phyloP scores from a whole-genome alignment of 2,113 vertebrate genomes.

The Dromaius novaehollandiae region DNA sequence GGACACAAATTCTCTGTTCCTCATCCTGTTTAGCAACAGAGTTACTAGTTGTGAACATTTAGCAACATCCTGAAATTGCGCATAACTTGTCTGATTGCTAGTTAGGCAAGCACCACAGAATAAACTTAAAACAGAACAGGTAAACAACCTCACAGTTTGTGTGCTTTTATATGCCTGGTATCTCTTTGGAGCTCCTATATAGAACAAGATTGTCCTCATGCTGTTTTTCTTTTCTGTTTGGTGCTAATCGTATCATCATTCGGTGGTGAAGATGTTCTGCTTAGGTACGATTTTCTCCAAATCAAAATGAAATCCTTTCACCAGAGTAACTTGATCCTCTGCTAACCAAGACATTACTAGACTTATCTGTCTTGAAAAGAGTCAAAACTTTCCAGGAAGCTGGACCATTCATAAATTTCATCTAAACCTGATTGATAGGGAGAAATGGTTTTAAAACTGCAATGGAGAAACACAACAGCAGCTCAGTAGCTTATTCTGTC shows the following conservation, averaged over 20 bases:
- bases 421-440: neutral
- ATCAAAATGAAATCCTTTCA: neutral
- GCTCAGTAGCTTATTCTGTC: neutral
- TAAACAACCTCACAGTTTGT: neutral
- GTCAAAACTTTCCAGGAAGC: neutral
- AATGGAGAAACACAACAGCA: neutral
- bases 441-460: neutral
- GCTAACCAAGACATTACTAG: neutral
- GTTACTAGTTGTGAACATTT: neutral
- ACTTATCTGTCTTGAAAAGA: neutral
- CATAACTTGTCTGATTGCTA: constrained; percentile 48
- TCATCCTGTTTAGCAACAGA: neutral
- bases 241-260: neutral
- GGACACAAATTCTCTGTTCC: neutral
- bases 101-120: constrained; percentile 14
- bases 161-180: constrained; percentile 26
- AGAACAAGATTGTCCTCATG: constrained; percentile 25
- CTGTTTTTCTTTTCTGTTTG: neutral
- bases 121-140: neutral
- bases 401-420: neutral
- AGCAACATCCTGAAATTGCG: constrained; percentile 1
- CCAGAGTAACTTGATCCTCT: neutral
- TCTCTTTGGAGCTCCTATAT: neutral
- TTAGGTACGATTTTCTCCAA: neutral
- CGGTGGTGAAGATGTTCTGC: neutral